Percentiles rank a stretch among this genome's conserved stretches.
Evolutionary conservation across 2,888 invertebrate genomes (phyloP).

Genomic region (Glaucopsyche alexis): DNA sequence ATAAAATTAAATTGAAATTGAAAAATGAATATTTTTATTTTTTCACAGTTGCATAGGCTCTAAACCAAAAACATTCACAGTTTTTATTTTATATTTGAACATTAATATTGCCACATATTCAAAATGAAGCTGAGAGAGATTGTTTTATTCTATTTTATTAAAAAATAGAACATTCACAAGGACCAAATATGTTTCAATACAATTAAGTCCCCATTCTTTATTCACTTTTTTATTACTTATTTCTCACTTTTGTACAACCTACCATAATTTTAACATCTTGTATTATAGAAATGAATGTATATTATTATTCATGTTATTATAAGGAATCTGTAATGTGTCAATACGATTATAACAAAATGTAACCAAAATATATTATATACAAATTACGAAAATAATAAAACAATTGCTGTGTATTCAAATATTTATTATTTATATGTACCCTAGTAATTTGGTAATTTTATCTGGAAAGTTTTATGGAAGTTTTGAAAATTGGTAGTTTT

Average conservation of each 20-base stretch:
- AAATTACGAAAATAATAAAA: conserved; percentile 71
- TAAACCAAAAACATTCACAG: background rate
- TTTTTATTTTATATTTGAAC: background rate
- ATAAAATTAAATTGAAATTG: background rate
- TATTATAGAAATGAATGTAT: conserved; percentile 72
- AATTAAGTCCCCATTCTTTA: conserved; percentile 12
- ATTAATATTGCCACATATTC: background rate
- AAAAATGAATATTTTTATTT: conserved; percentile 13
- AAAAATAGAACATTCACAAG: conserved; percentile 24
- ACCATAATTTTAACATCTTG: conserved; percentile 59
- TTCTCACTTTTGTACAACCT: conserved; percentile 32
- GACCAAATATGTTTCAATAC: conserved; percentile 27
- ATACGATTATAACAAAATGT: conserved; percentile 63
- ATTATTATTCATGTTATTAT: conserved; percentile 75
- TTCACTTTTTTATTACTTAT: conserved; percentile 27
- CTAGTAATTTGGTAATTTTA: no score
- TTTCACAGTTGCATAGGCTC: background rate
- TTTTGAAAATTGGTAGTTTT: no score
- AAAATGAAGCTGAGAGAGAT: conserved; percentile 14
- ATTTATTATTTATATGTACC: conserved; percentile 44
- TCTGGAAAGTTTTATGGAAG: no score
- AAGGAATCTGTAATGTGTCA: conserved; percentile 73
- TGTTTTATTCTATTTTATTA: conserved; percentile 30
- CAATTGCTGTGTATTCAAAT: conserved; percentile 64
- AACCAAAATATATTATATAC: conserved; percentile 78